Evolutionary conservation across 92 coral and sea anemone species (phyloP).

Genomic region (Meandrina meandrites): DNA sequence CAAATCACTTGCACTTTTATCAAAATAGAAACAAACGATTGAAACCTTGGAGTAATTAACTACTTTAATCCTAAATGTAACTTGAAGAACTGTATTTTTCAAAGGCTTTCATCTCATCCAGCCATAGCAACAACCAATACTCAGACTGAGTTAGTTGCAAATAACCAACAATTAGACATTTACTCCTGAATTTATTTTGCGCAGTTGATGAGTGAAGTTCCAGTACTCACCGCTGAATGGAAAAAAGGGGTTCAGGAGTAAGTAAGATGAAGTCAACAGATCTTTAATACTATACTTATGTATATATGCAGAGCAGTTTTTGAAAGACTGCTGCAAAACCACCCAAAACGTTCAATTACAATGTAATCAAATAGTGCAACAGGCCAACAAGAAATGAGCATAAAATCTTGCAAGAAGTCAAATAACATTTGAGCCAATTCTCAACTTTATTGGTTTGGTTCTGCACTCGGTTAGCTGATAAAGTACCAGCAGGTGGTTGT

Average conservation of each 20-base stretch:
- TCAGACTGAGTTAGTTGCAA: conserved; percentile 8
- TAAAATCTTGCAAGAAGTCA: too few relatives aligned
- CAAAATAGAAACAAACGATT: background rate
- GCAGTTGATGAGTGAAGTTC: conserved; percentile 69
- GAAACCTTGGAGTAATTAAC: background rate
- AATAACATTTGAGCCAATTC: background rate
- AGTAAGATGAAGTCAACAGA: conserved; percentile 62
- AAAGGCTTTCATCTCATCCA: conserved; percentile 6
- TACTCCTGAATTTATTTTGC: conserved; percentile 46
- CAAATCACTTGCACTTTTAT: background rate
- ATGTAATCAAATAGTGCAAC: background rate
- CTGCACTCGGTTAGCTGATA: background rate
- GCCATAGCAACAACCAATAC: conserved; percentile 4
- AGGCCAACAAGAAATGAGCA: background rate
- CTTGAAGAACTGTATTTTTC: background rate
- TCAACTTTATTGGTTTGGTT: background rate
- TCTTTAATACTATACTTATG: conserved; percentile 10
- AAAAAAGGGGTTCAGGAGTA: conserved; percentile 90
- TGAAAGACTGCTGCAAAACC: background rate
- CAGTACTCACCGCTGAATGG: conserved; percentile 87
- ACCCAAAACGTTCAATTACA: background rate
- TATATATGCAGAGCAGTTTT: background rate
- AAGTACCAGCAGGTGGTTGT: background rate
- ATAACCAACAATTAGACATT: conserved; percentile 38
- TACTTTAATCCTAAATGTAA: background rate